Evolutionary conservation across 2,113 vertebrate genomes (phyloP).

Genomic region (Naja naja): DNA sequence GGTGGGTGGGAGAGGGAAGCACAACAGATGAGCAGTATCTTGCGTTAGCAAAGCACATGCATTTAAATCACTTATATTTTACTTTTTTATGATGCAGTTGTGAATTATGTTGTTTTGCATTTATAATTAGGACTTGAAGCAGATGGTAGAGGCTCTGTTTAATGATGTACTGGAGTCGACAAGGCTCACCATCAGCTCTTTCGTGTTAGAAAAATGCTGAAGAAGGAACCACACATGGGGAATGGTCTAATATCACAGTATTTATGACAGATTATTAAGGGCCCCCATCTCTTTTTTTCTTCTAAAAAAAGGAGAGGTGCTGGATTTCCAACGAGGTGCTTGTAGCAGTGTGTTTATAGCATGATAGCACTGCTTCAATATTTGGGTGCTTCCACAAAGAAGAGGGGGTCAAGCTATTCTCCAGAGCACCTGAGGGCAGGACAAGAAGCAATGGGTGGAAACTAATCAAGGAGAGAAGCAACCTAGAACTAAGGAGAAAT

Average conservation of each 20-base stretch:
- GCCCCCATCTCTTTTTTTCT: not conserved
- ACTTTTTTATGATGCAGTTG: conserved; percentile 68
- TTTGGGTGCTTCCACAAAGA: not conserved
- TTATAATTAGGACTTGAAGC: conserved; percentile 68
- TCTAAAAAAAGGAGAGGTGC: not conserved
- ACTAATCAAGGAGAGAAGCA: not conserved
- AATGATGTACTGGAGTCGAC: conserved; percentile 15
- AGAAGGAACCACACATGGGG: not conserved
- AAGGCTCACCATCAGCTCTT: conserved; percentile 12
- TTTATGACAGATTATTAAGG: not conserved
- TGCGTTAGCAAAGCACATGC: conserved; percentile 61
- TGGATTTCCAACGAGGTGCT: not conserved
- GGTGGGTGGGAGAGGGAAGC: not conserved
- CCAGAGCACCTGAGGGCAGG: not conserved
- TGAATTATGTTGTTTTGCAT: conserved; percentile 68
- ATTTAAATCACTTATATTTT: conserved; percentile 69
- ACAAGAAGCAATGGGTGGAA: not conserved
- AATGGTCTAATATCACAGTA: conserved; percentile 10
- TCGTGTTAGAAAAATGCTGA: not conserved
- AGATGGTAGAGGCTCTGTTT: conserved; percentile 62
- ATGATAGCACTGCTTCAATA: not conserved
- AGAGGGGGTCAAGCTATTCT: not conserved
- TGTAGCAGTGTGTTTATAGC: not conserved
- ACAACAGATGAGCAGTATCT: conserved; percentile 60
- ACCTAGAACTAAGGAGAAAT: too few relatives aligned